Percentiles rank a stretch among this genome's conserved stretches.
Conservation (phyloP, 2,797 vertebrate species). For the Linurgus olivaceus region DNA sequence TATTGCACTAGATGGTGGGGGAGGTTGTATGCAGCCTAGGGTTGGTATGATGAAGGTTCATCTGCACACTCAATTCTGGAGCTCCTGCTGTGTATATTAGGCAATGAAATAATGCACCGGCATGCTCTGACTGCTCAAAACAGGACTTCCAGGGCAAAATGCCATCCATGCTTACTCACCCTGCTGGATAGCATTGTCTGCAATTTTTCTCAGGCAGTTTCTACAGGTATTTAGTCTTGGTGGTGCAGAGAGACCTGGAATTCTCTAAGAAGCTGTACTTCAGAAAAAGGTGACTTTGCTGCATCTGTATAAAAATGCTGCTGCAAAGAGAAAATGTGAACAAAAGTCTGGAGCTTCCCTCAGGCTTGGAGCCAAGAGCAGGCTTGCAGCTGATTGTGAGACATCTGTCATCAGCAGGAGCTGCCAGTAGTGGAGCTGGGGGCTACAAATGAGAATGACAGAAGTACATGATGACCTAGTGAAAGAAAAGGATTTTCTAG, state of each 20-base stretch:
- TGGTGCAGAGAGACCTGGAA: constrained; percentile 3
- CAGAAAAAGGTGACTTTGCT: constrained; percentile 39
- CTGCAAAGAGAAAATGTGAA: constrained; percentile 5
- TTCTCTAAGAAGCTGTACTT: constrained; percentile 26
- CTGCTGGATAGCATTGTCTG: not conserved
- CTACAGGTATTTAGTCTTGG: not conserved
- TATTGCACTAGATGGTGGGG: not conserved
- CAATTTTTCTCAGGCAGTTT: constrained; percentile 23
- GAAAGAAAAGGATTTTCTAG: constrained; percentile 38
- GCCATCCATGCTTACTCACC: constrained; percentile 37
- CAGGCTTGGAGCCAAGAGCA: constrained; percentile 47
- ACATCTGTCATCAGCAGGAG: constrained; percentile 59
- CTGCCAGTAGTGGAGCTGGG: constrained; percentile 46
- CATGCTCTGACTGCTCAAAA: constrained; percentile 52
- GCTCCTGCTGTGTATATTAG: constrained; percentile 31
- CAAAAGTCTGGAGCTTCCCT: constrained; percentile 12
- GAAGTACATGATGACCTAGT: constrained; percentile 42
- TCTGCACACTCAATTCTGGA: not conserved
- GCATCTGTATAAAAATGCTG: constrained; percentile 6
- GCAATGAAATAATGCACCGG: constrained; percentile 22
- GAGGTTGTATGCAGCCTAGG: not conserved
- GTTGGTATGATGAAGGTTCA: not conserved
- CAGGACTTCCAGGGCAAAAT: constrained; percentile 46
- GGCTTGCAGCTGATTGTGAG: constrained; percentile 43
- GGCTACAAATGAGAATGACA: constrained; percentile 44